Base-by-base conservation (phyloP, 2,888 invertebrate genomes). In the Hecatera dysodea region DNA sequence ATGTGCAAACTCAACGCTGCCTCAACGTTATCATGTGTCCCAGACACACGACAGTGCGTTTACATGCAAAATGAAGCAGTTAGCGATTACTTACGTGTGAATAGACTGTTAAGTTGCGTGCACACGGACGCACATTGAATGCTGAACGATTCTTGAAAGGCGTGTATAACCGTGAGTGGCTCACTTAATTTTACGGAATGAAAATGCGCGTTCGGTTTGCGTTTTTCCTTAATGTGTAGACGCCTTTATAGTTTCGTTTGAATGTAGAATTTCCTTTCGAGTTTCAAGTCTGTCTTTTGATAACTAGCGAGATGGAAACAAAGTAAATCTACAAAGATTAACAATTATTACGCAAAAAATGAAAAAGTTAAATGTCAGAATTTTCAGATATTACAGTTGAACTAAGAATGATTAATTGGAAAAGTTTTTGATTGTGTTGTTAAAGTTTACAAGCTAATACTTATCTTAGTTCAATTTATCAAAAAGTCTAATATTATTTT, bases 261-360 rank as follows among this genome's bases (percentile, higher is more conserved):
- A 63, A 63, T 53, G 59, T 59, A 52, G 50, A 64, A 50, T 65
- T 71, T 77, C 12, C 50, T 61, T 72, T 77, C 60, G 33, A 46
- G 56, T 75, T 75, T 48, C 29, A 66, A 57, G 55, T 50, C 56
- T 39, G 68, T 24, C 61, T 70, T 79, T 70, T 62, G 42, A 75
- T 64, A 66, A 67, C 66, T 63, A 78, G 64, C 66, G 61, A 70
- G 75, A 65, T 75, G 68, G 63, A 74, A 74, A 73, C 52, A 62
- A 22, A 65, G 50, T 67, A 64, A 73, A 73, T 73, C 24, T 68
- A 55, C 29, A 64, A 73, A 64, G 73, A 78, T 57, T 39, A 73
- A 67, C 22, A 72, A 48, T 61, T 39, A 39, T 48, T 64, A 36
- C 33, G 42, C 19, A 17, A 27, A 65, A 75, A 56, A 61, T 44